A percentile compares a stretch with the other conserved stretches of the same genome.
phyloP scores from a whole-genome alignment of 2,888 invertebrate species.

The Rugalucina vietnamica region DNA sequence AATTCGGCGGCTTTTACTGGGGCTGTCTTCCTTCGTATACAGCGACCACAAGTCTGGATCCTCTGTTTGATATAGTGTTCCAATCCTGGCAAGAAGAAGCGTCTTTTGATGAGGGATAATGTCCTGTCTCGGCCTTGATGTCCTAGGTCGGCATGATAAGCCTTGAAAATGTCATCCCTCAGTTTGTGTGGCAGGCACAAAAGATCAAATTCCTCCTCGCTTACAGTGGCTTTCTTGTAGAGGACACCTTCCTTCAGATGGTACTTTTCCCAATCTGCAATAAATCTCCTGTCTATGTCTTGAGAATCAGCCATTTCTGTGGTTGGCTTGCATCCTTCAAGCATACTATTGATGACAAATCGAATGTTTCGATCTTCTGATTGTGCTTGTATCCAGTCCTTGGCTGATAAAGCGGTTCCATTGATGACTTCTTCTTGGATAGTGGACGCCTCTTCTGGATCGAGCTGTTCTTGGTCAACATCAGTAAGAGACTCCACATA shows the following conservation, averaged over 20 bases:
- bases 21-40: too few species aligned
- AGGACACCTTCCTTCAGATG: not conserved
- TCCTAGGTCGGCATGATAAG: too few species aligned
- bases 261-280: not conserved
- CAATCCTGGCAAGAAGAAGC: too few species aligned
- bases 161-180: not conserved
- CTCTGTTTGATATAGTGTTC: not conserved
- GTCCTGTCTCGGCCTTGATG: not conserved
- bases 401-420: not conserved
- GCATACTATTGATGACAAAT: not conserved
- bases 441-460: not conserved
- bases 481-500: not conserved
- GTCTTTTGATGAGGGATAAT: not conserved
- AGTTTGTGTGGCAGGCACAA: not conserved
- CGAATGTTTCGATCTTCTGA: not conserved
- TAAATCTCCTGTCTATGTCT: not conserved
- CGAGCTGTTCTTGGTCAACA: not conserved
- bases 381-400: not conserved
- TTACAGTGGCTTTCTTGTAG: not conserved
- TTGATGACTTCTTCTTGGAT: not conserved
- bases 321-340: not conserved
- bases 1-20: not conserved
- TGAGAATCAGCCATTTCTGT: not conserved
- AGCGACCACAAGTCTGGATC: too few species aligned
- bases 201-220: too few species aligned